Evolutionary conservation across 1,140 invertebrate genomes (phyloP).

Genomic region (Coenobita brevimanus): DNA sequence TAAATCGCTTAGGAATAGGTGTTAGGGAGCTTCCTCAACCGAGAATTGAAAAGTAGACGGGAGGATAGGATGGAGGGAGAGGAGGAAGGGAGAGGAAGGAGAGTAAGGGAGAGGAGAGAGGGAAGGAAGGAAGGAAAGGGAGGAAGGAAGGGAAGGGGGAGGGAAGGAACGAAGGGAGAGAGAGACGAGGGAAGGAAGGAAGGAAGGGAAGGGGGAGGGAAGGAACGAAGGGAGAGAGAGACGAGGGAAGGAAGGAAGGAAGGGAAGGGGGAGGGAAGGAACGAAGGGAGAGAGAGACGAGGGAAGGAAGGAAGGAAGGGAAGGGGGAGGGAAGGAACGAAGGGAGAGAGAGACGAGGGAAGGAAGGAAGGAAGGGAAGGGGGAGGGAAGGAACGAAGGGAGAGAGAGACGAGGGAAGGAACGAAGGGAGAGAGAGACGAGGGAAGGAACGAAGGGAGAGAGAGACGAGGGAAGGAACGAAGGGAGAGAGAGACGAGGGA

Average conservation of each 20-base stretch:
- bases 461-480: neutral
- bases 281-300: neutral
- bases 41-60: neutral
- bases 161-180: neutral
- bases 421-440: neutral
- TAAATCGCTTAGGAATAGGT: neutral
- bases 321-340: too few species aligned
- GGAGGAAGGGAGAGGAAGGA: neutral
- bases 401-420: neutral
- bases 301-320: neutral
- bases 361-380: neutral
- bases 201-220: neutral
- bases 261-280: neutral
- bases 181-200: neutral
- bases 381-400: neutral
- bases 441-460: neutral
- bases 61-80: neutral
- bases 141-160: neutral
- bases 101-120: neutral
- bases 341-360: neutral
- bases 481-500: neutral
- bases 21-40: neutral
- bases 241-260: too few species aligned
- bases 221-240: neutral
- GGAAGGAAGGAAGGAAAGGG: neutral